phyloP scores from a whole-genome alignment of 2,888 invertebrate species.

The Conistra vaccinii region DNA sequence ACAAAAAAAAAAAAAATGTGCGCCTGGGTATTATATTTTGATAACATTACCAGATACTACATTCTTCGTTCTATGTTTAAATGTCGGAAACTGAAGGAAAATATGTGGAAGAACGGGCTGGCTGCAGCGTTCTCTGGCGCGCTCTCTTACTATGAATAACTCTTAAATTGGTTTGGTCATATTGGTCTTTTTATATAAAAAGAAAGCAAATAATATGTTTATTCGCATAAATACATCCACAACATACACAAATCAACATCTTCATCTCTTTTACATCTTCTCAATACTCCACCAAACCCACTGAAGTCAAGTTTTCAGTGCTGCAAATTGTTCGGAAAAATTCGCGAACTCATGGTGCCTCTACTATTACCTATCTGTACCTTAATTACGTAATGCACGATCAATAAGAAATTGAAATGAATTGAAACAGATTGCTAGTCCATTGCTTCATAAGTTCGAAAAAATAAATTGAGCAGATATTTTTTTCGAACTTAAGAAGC shows the following conservation, averaged over 20 bases:
- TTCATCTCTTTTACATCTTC: background rate
- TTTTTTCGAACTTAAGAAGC: no score
- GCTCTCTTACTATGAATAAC: no score
- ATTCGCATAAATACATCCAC: background rate
- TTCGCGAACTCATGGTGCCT: slow-evolving; percentile 14
- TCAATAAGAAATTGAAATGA: no score
- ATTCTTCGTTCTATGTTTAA: no score
- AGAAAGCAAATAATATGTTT: no score
- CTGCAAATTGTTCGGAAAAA: background rate
- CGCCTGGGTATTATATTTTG: background rate
- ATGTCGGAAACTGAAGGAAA: background rate
- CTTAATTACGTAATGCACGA: no score
- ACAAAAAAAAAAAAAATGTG: background rate
- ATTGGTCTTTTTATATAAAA: background rate
- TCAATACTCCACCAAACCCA: background rate
- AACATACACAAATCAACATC: background rate
- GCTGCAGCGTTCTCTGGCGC: no score
- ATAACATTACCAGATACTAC: no score
- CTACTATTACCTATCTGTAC: slow-evolving; percentile 12
- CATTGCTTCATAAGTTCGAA: no score
- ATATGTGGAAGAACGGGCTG: background rate
- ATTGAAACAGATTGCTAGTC: no score
- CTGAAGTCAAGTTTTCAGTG: background rate
- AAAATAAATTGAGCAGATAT: no score
- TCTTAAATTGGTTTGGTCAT: background rate